A percentile compares a stretch with the other conserved stretches of the same genome.
Evolutionary conservation across 2,797 vertebrate genomes (phyloP).

Genomic region (Smutsia temminckii): DNA sequence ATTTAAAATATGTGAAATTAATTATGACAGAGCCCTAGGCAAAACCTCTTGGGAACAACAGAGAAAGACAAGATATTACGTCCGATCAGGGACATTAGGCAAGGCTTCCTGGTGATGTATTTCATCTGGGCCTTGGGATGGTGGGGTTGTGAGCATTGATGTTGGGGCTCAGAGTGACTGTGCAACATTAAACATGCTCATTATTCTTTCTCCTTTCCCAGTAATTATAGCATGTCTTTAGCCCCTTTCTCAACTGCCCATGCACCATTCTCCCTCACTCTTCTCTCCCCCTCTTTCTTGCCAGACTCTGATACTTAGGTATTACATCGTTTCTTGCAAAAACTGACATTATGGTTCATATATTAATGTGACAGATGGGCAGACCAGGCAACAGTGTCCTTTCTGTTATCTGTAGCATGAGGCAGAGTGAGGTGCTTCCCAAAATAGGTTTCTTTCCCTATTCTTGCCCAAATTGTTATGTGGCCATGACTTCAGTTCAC

Average conservation of each 20-base stretch:
- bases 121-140: background rate
- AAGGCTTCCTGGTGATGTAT: constrained; percentile 12
- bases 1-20: constrained; percentile 42
- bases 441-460: background rate
- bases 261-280: background rate
- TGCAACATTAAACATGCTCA: background rate
- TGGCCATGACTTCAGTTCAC: background rate
- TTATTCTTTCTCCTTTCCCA: background rate
- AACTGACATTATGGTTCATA: background rate
- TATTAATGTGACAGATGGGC: background rate
- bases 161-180: background rate
- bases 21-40: background rate
- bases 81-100: background rate
- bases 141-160: background rate
- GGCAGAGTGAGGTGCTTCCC: background rate
- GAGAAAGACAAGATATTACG: background rate
- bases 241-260: background rate
- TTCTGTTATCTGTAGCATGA: background rate
- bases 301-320: background rate
- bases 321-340: background rate
- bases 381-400: background rate
- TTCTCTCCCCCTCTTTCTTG: background rate
- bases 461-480: constrained; percentile 1
- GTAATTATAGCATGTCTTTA: background rate
- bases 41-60: background rate